Evolutionary conservation across 2,888 invertebrate species (phyloP).

Genomic region (Cordylochernes scorpioides): DNA sequence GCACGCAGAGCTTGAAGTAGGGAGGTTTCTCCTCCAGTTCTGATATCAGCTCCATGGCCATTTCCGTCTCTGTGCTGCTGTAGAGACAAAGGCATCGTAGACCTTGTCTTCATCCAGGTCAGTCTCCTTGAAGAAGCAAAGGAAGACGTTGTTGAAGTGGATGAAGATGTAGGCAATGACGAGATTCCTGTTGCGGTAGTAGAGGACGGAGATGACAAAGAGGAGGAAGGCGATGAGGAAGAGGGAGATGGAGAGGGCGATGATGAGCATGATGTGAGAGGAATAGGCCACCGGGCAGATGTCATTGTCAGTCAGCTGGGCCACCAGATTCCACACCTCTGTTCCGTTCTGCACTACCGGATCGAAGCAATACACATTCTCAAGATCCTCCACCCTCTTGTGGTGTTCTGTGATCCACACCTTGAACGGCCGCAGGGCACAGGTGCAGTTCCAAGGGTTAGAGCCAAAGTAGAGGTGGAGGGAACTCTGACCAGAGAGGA

Average conservation of each 20-base stretch:
- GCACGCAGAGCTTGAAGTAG: constrained; percentile 14
- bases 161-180: constrained; percentile 16
- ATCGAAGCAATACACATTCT: constrained; percentile 6
- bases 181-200: constrained; percentile 15
- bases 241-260: constrained; percentile 13
- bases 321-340: constrained; percentile 2
- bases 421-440: constrained; percentile 11
- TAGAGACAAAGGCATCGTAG: constrained; percentile 16
- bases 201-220: constrained; percentile 13
- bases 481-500: background rate
- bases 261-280: constrained; percentile 9
- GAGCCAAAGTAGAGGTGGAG: constrained; percentile 7
- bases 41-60: constrained; percentile 13
- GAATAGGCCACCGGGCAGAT: constrained; percentile 13
- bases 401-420: constrained; percentile 12
- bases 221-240: constrained; percentile 10
- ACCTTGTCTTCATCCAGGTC: constrained; percentile 16
- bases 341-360: constrained; percentile 5
- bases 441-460: constrained; percentile 15
- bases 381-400: constrained; percentile 7
- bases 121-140: constrained; percentile 15
- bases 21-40: constrained; percentile 12
- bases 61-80: constrained; percentile 14
- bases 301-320: constrained; percentile 13
- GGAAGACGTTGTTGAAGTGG: constrained; percentile 15